Evolutionary conservation across 2,888 invertebrate genomes (phyloP).

Genomic region (Hirtodrosophila cameraria): DNA sequence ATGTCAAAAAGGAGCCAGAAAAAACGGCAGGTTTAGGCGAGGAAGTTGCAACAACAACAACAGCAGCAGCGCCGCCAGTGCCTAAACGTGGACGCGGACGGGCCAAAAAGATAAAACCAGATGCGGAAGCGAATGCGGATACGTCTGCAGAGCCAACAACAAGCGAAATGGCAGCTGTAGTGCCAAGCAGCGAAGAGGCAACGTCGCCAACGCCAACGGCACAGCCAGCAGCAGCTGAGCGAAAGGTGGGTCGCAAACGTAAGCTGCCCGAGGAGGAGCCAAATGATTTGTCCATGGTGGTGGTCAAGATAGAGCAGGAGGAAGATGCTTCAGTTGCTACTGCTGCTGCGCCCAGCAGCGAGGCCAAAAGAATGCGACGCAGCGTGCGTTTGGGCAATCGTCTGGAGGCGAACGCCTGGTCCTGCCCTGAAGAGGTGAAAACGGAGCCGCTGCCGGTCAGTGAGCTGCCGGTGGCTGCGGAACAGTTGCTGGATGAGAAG

Average conservation of each 20-base stretch:
- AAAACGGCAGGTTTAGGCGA: conserved; percentile 19
- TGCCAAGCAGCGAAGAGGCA: conserved; percentile 5
- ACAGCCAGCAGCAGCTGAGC: conserved; percentile 33
- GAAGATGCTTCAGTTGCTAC: conserved; percentile 23
- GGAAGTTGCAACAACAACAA: conserved; percentile 3
- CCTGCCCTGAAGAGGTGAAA: conserved; percentile 64
- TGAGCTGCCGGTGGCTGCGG: conserved; percentile 18
- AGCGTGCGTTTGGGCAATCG: conserved; percentile 82
- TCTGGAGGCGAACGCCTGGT: conserved; percentile 50
- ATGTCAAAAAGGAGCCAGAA: conserved; percentile 59
- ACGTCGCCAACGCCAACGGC: conserved; percentile 23
- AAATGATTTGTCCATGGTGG: conserved; percentile 25
- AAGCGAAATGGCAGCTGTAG: neutral
- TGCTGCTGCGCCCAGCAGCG: conserved; percentile 55
- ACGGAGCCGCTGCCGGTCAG: conserved; percentile 43
- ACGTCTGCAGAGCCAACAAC: conserved; percentile 4
- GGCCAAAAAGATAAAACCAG: conserved; percentile 66
- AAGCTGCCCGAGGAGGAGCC: conserved; percentile 61
- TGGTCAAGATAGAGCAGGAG: conserved; percentile 69
- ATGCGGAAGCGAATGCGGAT: conserved; percentile 50
- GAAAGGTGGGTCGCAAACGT: conserved; percentile 71
- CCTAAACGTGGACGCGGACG: conserved; percentile 77
- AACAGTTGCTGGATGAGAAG: conserved; percentile 68
- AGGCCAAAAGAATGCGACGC: conserved; percentile 77
- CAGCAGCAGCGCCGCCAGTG: conserved; percentile 15